These are phyloP conservation scores for Epiblema foenella DNA, from an alignment of 2,888 invertebrate species.

Conservation along the genomic window DNA sequence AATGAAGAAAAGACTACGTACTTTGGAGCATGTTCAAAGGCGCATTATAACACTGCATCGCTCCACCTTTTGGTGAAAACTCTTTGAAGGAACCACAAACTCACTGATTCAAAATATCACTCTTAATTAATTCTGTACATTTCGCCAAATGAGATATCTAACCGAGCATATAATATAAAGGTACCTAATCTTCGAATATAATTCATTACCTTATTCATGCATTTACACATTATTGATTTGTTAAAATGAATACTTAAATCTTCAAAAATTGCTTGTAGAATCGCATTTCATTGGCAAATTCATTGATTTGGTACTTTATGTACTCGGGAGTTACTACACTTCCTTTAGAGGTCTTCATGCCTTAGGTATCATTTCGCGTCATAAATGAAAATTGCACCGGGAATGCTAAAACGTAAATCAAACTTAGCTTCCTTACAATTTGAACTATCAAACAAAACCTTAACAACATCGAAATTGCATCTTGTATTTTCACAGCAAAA, in stretches of 20 bases:
- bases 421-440: conserved; percentile 11
- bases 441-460: conserved; percentile 15
- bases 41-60: conserved; percentile 8
- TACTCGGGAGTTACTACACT: too few species aligned
- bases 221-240: too few species aligned
- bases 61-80: conserved; percentile 9
- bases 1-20: conserved; percentile 10
- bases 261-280: not conserved
- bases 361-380: too few species aligned
- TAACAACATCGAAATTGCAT: conserved; percentile 7
- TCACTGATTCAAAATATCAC: conserved; percentile 3
- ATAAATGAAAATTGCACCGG: not conserved
- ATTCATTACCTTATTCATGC: not conserved
- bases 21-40: conserved; percentile 20
- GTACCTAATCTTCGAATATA: not conserved
- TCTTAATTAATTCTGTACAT: not conserved
- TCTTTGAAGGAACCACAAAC: conserved; percentile 18
- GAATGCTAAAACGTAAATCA: conserved; percentile 1
- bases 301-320: too few species aligned
- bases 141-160: not conserved
- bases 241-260: not conserved
- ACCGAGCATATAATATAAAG: not conserved
- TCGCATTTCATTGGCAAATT: too few species aligned
- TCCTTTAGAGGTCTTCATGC: too few species aligned
- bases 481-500: conserved; percentile 24